Base-by-base conservation (phyloP, 2,888 invertebrate species). In the Apeira syringaria region DNA sequence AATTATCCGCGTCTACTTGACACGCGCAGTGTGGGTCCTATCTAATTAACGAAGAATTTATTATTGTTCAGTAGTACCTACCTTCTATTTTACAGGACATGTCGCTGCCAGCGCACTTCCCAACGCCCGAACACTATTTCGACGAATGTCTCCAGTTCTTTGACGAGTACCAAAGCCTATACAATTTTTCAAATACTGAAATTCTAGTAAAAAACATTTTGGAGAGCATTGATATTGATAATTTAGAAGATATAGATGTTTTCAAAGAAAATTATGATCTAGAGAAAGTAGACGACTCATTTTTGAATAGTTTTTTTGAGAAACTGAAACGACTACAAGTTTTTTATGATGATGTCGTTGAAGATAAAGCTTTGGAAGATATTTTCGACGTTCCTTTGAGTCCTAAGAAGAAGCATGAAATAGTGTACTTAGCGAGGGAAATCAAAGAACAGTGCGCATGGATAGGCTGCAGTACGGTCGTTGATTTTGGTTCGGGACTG, bases 401-500 rank as follows among this genome's bases (percentile, higher is more conserved):
- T 51, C 50, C 60, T 0, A 96, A 96, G 62, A 96, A 96, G 69
- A 87, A 88, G 46, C 94, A 95, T 53, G 96, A 96, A 83, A 93
- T 96, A 29, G 56, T 89, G 6, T 80, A 91, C 55, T 74, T 96
- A 31, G 91, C 94, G 1, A 78, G 90, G 18, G 78, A 92, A 55
- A 86, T 94, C 10, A 74, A 89, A 40, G 58, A 74, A 10, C 59
- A 91, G 30, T 94, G 93, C 58, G 56, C 65, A n/a, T 55, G 76
- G 15, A 64, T 71, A 4, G 68, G 78, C 4, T 89, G 92, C 41
- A 71, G 89, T 31, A 75, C 91, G 1, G 80, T 96, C 10, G 87
- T 96, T 0, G 96, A 96, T 74, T 89, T 96, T 59, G 96, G 96
- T 7, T 92, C 93, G 8, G 96, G 96, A 3, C 79, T 95, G 85